Base-by-base conservation (phyloP, 2,797 vertebrate genomes). In the Distichodus sexfasciatus region DNA sequence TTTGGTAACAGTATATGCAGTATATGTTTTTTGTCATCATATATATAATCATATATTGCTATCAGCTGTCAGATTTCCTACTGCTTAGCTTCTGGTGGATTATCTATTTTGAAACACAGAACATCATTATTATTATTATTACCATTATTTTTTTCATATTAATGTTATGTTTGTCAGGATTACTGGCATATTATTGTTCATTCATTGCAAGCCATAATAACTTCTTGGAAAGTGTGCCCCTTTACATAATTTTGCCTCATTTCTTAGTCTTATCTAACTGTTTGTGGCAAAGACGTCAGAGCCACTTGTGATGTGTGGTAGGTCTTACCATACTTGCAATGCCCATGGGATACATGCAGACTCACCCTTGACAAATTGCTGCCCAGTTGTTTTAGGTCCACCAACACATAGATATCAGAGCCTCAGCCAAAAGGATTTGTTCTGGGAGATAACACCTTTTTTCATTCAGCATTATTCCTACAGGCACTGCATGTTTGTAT, bases 361-460 rank as follows among this genome's bases (percentile, higher is more conserved):
- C 41, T 74, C 58, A 64, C 40, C 51, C 36, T 6, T 58, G 74
- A 64, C 43, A 63, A 76, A 68, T 51, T 44, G 10, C n/a, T 57
- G 23, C 15, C 58, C 50, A 63, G 65, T 46, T 72, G 51, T 15
- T 57, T 28, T 6, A 41, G 36, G 17, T 65, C 53, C 59, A 67
- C 28, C 46, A 65, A 64, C 59, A 33, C 59, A 38, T 53, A 43
- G 53, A 21, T 24, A 19, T 50, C 12, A 4, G 26, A 14, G n/a
- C 43, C 38, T 48, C 2, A 15, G 28, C 51, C 6, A 53, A 69
- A n/a, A 50, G 24, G 19, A 59, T 44, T 40, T 64, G 41, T 19
- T 53, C 2, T 15, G n/a, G 6, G 40, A 43, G n/a, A 12, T 7
- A 43, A 43, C 6, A 17, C 40, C 40, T 43, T 4, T 43, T 17